Evolutionary conservation across 2,888 invertebrate genomes (phyloP).

Genomic region (Zygaena filipendulae): DNA sequence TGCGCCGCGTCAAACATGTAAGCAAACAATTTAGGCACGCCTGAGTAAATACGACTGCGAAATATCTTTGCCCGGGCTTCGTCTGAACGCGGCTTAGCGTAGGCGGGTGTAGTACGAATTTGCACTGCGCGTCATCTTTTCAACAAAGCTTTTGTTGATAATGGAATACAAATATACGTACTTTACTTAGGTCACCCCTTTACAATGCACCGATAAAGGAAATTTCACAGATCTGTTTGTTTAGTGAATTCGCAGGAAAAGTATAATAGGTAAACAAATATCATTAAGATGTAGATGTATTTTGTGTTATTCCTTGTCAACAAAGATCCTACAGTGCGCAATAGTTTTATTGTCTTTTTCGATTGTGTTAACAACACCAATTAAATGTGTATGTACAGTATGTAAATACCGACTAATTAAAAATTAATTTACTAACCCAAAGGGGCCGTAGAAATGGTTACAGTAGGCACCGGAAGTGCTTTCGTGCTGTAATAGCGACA

Average conservation of each 20-base stretch:
- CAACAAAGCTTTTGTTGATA: conserved; percentile 59
- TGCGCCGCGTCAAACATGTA: conserved; percentile 67
- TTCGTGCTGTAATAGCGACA: conserved; percentile 44
- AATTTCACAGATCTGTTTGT: conserved; percentile 32
- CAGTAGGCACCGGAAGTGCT: conserved; percentile 45
- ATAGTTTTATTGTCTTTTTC: too few species aligned
- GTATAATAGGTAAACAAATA: too few species aligned
- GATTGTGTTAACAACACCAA: too few species aligned
- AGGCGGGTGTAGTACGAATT: conserved; percentile 45
- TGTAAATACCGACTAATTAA: conserved; percentile 34
- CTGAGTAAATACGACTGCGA: conserved; percentile 65
- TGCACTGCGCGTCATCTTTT: conserved; percentile 57
- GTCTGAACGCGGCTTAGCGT: conserved; percentile 51
- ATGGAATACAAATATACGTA: conserved; percentile 66
- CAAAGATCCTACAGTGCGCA: too few species aligned
- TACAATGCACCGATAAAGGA: conserved; percentile 37
- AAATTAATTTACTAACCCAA: conserved; percentile 57
- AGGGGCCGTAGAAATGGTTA: conserved; percentile 49
- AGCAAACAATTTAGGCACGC: conserved; percentile 67
- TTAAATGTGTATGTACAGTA: background rate
- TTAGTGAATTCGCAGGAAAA: too few species aligned
- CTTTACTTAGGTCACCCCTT: conserved; percentile 45
- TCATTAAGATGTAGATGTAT: too few species aligned
- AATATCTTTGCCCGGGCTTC: conserved; percentile 57
- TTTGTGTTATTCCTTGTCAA: too few species aligned